Conservation (phyloP, 2,797 vertebrate genomes). For the Acanthurus tractus region DNA sequence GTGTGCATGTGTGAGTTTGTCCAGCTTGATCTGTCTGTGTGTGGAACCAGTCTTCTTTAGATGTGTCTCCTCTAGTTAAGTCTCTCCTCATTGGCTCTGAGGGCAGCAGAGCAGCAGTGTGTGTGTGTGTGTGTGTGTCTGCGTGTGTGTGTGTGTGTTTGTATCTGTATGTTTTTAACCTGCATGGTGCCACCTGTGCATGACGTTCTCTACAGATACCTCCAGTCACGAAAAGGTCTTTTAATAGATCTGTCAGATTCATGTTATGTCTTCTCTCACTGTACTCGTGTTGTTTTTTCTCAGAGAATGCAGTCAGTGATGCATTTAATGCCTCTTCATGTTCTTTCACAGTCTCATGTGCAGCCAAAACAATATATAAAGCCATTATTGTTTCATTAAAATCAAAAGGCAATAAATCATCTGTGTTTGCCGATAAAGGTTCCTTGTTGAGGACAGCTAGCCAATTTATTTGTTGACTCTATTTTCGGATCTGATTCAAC, state of each 20-base stretch:
- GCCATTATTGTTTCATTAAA: slow-evolving; percentile 8
- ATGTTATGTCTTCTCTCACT: background rate
- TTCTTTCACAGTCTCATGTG: slow-evolving; percentile 3
- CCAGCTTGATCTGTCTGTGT: slow-evolving; percentile 48
- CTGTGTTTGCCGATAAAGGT: background rate
- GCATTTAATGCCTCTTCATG: background rate
- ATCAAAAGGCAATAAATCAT: background rate
- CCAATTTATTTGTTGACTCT: background rate
- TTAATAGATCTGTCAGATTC: slow-evolving; percentile 15
- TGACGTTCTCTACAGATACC: slow-evolving; percentile 11
- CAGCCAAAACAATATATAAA: background rate
- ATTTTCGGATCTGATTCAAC: background rate
- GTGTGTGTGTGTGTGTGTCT: slow-evolving; percentile 32
- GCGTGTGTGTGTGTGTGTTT: slow-evolving; percentile 19
- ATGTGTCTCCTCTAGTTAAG: slow-evolving; percentile 70
- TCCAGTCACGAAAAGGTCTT: slow-evolving; percentile 36
- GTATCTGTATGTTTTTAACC: slow-evolving; percentile 21
- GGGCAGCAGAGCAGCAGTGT: slow-evolving; percentile 33
- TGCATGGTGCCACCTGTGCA: slow-evolving; percentile 37
- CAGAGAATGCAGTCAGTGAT: background rate
- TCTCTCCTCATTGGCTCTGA: slow-evolving; percentile 58
- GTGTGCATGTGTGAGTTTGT: slow-evolving; percentile 21
- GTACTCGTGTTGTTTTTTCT: background rate
- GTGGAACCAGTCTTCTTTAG: slow-evolving; percentile 49
- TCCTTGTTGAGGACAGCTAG: background rate